Base-by-base conservation (phyloP, 1,140 invertebrate species). In the Drosophila kikkawai region DNA sequence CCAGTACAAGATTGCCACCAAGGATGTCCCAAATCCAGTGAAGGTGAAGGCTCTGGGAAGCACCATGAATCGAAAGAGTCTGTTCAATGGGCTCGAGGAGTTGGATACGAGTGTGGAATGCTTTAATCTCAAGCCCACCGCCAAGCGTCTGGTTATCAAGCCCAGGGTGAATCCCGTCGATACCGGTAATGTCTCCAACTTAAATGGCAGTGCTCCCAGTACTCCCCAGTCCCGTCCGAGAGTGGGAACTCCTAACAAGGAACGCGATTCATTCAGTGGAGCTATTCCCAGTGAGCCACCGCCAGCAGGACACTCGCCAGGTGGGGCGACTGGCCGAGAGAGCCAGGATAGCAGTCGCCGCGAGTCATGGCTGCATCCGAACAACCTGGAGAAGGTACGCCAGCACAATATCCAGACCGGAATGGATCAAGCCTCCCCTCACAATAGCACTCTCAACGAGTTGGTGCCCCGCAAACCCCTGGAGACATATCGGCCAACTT, bases 1-100 rank as follows among this genome's bases (percentile, higher is more conserved):
- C 36, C 84, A 93, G 93, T 94, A 94, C 74, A 96, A 96, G 93
- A 94, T 97, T n/a, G 94, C 94, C 7, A 93, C 94, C 4, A 93
- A 94, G 41, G 94, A 94, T 4, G 94, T 93, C 76, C 93, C 92
- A 15, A 91, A 93, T 5, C 95, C 95, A 83, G 92, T 96, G 1
- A 96, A 96, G 91, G 93, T 95, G 0, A 95, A 94, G 75, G 94
- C 95, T 64, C 78, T 96, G 77, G 93, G 93, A 15, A 87, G 88
- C 59, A 78, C 93, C n/a, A 66, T 94, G 9, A 94, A 94, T 4
- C 95, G 95, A 93, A 96, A 96, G 92, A 95, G 95, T 0, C 90
- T 96, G 1, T 96, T 96, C 79, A 95, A 96, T 60, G 96, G 96
- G 0, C 88, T 96, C 2, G 96, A 96, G 79, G 95, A 96, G 66